Evolutionary conservation across 2,797 vertebrate genomes (phyloP), one percentile per base, ranked within the genome.

Genomic region (Enteromius radiatus): DNA sequence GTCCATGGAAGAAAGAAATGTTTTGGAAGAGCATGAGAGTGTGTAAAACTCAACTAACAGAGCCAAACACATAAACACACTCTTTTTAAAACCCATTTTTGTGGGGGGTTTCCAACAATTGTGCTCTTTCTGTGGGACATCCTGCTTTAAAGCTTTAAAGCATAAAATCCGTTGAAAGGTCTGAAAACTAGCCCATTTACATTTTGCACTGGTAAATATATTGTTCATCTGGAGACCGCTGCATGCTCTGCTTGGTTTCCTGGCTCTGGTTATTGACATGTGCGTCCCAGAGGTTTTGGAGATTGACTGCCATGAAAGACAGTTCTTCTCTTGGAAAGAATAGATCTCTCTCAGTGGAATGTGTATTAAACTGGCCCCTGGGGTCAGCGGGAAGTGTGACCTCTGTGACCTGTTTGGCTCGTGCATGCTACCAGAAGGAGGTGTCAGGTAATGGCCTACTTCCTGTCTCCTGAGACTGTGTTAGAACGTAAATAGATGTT

Each of bases 121-220:
- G 2, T 59, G 28, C 28, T 26, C 11, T 15, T 69, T 54, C 38
- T 76, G 23, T 81, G 41, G 64, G 54, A 81, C 8, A 31, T 76
- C 31, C 63, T 59, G 78, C 26, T 69, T 69, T 38, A 49, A 75
- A 61, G 64, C 49, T 75, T 61, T 70, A 41, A 56, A 78, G 73
- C 52, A 64, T 73, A 15, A 65, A 41, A 65, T 69, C 67, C 76
- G n/a, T 68, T 76, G 33, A 77, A 83, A 63, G 43, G 64, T 36
- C 8, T 36, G 23, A 76, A 76, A 76, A 28, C 2, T 15, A 77
- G 64, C 33, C 54, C 38, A 1, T 77, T 83, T 74, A 79, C 11
- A 75, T 82, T 84, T 80, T 68, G 65, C 23, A 28, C 82, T 84
- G 65, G 65, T 82, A 85, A 87, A 87, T 79, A 61, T 45, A 80